Evolutionary conservation across 2,797 vertebrate genomes (phyloP).

Genomic region (Taeniopygia guttata): DNA sequence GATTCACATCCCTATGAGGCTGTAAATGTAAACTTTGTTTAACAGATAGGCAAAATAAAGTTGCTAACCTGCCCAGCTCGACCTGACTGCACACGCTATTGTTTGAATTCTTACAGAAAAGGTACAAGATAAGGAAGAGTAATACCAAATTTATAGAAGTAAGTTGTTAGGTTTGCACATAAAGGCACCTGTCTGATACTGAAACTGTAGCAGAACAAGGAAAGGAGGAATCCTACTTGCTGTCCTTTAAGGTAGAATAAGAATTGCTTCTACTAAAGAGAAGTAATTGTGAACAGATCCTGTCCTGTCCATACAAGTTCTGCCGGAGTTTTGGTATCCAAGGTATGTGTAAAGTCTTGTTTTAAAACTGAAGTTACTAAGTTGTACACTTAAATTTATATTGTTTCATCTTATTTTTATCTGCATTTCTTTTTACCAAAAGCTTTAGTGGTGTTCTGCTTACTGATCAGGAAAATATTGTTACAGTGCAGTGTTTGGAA

Average conservation of each 20-base stretch:
- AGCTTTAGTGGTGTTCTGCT: not conserved
- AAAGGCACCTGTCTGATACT: not conserved
- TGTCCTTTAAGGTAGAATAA: not conserved
- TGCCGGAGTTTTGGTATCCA: not conserved
- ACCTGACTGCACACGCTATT: not conserved
- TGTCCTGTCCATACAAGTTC: not conserved
- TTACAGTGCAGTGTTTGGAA: slow-evolving; percentile 88
- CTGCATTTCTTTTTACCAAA: not conserved
- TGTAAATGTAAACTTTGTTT: not conserved
- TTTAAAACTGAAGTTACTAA: not conserved
- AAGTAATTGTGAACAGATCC: not conserved
- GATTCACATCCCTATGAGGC: not conserved
- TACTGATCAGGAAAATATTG: slow-evolving; percentile 2
- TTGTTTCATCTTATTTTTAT: not conserved
- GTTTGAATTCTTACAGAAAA: not conserved
- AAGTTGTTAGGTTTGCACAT: not conserved
- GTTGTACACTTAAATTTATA: not conserved
- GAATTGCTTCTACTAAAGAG: not conserved
- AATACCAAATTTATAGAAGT: not conserved
- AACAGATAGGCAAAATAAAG: not conserved
- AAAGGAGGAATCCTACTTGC: not conserved
- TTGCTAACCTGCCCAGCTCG: not conserved
- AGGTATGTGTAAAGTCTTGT: not conserved
- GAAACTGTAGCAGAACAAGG: not conserved
- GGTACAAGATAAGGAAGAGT: not conserved